Conservation (phyloP, 2,797 vertebrate species). For the Peromyscus eremicus region DNA sequence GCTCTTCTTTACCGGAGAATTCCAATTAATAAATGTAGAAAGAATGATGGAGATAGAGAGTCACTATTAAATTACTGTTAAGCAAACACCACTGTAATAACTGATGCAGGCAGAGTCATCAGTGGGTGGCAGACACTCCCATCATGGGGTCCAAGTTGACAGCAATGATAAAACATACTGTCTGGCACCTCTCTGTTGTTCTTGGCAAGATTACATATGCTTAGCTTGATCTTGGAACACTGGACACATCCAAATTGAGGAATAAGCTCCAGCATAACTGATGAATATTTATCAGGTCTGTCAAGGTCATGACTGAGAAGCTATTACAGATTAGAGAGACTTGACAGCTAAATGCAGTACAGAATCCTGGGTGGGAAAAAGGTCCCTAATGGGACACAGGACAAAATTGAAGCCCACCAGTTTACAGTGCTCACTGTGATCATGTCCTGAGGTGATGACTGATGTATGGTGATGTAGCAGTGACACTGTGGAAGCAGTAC, state of each 20-base stretch:
- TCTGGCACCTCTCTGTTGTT: constrained; percentile 10
- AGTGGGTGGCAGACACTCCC: neutral
- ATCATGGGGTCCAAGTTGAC: constrained; percentile 28
- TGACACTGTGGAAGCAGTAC: neutral
- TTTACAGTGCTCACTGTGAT: neutral
- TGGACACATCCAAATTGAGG: neutral
- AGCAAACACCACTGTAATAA: neutral
- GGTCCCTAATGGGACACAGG: neutral
- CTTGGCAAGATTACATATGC: neutral
- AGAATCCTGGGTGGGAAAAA: neutral
- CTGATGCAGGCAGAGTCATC: neutral
- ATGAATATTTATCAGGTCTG: constrained; percentile 5
- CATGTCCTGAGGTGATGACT: neutral
- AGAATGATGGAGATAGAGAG: neutral
- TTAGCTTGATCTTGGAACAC: constrained; percentile 38
- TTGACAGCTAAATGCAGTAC: neutral
- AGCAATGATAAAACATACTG: neutral
- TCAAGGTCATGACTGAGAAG: constrained; percentile 15
- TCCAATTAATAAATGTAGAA: neutral
- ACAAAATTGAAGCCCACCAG: neutral
- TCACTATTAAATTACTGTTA: constrained; percentile 10
- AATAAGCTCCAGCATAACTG: neutral
- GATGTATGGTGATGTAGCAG: neutral
- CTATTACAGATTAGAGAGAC: neutral
- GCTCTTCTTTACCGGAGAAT: constrained; percentile 8